Base-by-base conservation (phyloP, 1,140 invertebrate species). In the Spodoptera frugiperda region DNA sequence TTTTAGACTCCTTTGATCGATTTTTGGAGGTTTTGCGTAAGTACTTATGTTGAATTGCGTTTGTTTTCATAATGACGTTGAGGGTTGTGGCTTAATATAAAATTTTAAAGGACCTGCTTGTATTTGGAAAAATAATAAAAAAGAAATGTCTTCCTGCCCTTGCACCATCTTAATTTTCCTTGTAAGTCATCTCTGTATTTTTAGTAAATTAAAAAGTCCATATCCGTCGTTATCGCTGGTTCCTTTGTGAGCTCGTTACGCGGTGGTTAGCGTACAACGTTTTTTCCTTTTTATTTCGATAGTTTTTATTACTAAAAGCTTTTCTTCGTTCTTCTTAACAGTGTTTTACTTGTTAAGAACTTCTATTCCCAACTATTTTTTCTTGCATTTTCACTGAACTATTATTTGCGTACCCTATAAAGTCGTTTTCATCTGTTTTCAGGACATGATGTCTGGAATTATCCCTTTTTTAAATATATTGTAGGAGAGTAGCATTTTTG, bases 291-390 rank as follows among this genome's bases (percentile, higher is more conserved):
- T 73, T 63, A 57, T 70, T 77, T 54, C 25, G 53, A 72, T 61
- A 63, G 72, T 78, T 78, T 74, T 76, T 70, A 76, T 70, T 77
- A 70, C 59, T 68, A 57, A 78, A 82, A 78, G 80, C 77, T 71
- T 78, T 81, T 74, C 57, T 59, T 75, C 25, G 59, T 53, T 51
- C 25, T 25, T 17, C 57, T 61, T 61, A 61, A 25, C 48, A 17
- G 17, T 74, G 19, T 39, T 71, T 25, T 55, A 71, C 30, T 49
- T 48, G 72, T 63, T 76, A 33, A 55, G 39, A 76, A 76, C 61
- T 76, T 53, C 17, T 51, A 53, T 75, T 76, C 61, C 61, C 46
- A 8, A 39, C 53, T 73, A 73, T 59, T 59, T 12, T 73, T 15
- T 73, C 14, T 61, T 10, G 17, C 12, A 33, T 49, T 30, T 46